These are phyloP conservation scores for Pseudopipra pipra DNA, from an alignment of 2,113 vertebrate genomes.

Conservation along the genomic window DNA sequence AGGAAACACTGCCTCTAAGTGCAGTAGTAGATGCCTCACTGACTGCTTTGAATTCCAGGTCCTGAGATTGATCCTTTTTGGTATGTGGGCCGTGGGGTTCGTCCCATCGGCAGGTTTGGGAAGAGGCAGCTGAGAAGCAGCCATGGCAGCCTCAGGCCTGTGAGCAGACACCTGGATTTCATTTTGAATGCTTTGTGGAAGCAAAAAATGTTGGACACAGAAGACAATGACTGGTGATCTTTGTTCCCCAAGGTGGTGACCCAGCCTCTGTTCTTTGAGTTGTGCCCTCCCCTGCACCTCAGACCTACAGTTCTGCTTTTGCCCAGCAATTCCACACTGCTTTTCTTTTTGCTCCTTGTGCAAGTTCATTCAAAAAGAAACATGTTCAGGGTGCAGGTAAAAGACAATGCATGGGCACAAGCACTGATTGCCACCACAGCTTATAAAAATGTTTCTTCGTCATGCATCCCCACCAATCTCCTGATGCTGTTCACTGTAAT, in stretches of 20 bases:
- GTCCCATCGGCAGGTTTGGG: constrained; percentile 89
- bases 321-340: not conserved
- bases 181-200: constrained; percentile 75
- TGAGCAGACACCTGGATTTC: constrained; percentile 70
- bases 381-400: not conserved
- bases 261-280: not conserved
- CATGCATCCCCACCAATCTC: not conserved
- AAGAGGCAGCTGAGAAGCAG: constrained; percentile 79
- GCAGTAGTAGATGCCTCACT: not conserved
- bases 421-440: not conserved
- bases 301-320: not conserved
- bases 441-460: not conserved
- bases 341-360: not conserved
- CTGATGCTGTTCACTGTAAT: not conserved
- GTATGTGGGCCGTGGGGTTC: constrained; percentile 87
- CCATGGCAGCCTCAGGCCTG: constrained; percentile 48
- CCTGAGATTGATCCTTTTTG: constrained; percentile 91
- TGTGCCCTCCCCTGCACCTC: not conserved
- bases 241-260: not conserved
- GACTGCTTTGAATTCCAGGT: constrained; percentile 71
- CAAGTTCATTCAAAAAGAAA: not conserved
- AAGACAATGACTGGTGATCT: constrained; percentile 69
- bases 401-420: not conserved
- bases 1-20: not conserved
- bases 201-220: constrained; percentile 60